Conservation (phyloP, 2,113 vertebrate genomes). For the Xyliphius kryptos region DNA sequence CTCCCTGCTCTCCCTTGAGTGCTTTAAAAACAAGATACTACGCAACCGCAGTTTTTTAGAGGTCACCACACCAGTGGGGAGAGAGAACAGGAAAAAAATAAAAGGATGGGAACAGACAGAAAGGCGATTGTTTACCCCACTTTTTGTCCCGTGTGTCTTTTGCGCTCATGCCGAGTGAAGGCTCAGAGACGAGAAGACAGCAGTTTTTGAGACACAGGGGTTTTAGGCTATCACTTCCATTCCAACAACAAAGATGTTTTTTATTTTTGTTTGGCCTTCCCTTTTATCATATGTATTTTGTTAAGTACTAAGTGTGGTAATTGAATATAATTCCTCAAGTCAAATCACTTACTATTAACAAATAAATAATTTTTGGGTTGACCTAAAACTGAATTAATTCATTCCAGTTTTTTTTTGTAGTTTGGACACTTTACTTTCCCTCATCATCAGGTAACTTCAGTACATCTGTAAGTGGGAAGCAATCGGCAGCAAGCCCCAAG, state of each 20-base stretch:
- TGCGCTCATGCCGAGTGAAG: slow-evolving; percentile 32
- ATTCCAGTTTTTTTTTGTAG: no score
- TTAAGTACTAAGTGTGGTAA: slow-evolving; percentile 30
- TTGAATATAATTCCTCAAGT: slow-evolving; percentile 47
- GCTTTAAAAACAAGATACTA: slow-evolving; percentile 80
- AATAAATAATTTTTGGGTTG: neutral
- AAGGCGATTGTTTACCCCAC: slow-evolving; percentile 41
- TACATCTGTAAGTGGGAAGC: no score
- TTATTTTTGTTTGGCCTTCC: slow-evolving; percentile 43
- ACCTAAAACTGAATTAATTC: neutral
- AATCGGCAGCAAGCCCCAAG: no score
- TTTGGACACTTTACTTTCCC: no score
- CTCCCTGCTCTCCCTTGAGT: slow-evolving; percentile 65
- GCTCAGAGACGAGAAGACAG: slow-evolving; percentile 40
- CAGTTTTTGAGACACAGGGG: slow-evolving; percentile 41
- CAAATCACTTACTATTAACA: slow-evolving; percentile 45
- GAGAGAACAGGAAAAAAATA: slow-evolving; percentile 14
- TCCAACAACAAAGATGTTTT: slow-evolving; percentile 44
- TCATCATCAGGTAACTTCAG: no score
- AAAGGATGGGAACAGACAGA: slow-evolving; percentile 25
- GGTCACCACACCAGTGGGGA: slow-evolving; percentile 59
- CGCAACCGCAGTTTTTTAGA: slow-evolving; percentile 72
- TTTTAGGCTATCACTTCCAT: slow-evolving; percentile 41
- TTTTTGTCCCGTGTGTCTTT: slow-evolving; percentile 40
- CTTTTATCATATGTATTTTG: slow-evolving; percentile 42